Evolutionary conservation across 2,888 invertebrate species (phyloP), one percentile per base, ranked within the genome.

Genomic region (Phlogophora meticulosa): DNA sequence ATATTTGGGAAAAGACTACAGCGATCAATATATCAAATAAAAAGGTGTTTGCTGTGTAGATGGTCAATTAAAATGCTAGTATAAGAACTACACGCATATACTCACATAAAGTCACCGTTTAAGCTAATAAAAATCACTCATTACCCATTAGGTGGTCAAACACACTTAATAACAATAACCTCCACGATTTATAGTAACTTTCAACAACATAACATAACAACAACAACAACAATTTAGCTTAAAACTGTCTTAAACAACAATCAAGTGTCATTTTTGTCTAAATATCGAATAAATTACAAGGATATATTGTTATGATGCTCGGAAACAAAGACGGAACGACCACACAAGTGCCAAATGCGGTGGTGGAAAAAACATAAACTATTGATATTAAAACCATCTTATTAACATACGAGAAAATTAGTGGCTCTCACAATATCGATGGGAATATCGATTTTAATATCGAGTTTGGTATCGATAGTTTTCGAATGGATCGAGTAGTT

Each of bases 381-480:
- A 89, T 88, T 84, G 82, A 74, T 90, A 90, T 89, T 89, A 88
- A 89, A 88, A 87, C 76, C 77, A 58, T 72, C 85, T 83, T 86
- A 90, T 89, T 90, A 89, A 73, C 85, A 87, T 87, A 86, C 58
- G 58, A 72, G 80, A 76, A 78, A 82, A 83, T 79, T 72, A 70
- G 67, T 67, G 66, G 34, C 38, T 63, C 46, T 73, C 57, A 53
- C 24, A 32, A 13, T 56, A 66, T 76, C 64, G 61, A 73, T 70
- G 43, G 11, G 36, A 22, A 32, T 24, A 66, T 72, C 52, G 66
- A 74, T 69, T 51, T 20, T 13, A 20, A 36, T 58, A 57, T 62
- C 60, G 64, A 73, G 3, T 69, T 45, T 70, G 4, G 3, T 48
- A 42, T 45, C 63, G 46, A 72, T 63, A 28, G 7, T 15, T 34